Percentiles rank a stretch among this genome's conserved stretches.
Evolutionary conservation across 1,140 invertebrate species (phyloP).

Genomic region (Myzus persicae): DNA sequence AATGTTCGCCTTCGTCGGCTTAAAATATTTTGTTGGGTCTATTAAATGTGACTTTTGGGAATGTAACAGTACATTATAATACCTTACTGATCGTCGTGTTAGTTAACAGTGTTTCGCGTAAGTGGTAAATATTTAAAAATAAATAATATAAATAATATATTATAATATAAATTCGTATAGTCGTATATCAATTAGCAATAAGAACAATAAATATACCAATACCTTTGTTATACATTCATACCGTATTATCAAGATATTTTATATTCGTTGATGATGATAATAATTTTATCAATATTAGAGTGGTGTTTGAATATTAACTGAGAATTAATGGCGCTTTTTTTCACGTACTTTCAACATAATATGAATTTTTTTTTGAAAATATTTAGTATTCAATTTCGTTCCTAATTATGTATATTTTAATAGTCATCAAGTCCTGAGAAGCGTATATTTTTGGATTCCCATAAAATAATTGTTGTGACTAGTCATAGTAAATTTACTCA

Average conservation of each 20-base stretch:
- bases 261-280: neutral
- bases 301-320: too few species aligned
- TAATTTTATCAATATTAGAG: neutral
- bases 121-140: neutral
- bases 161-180: too few species aligned
- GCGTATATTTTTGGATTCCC: neutral
- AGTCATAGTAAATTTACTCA: neutral
- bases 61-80: neutral
- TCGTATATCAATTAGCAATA: neutral
- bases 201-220: neutral
- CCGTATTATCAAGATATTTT: neutral
- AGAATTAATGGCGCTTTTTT: too few species aligned
- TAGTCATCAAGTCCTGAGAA: neutral
- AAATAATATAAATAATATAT: neutral
- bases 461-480: neutral
- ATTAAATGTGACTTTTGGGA: slow-evolving; percentile 35
- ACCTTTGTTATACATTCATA: neutral
- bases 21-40: neutral
- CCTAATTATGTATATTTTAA: neutral
- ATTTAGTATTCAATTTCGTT: neutral
- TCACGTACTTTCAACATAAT: too few species aligned
- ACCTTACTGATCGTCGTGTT: neutral
- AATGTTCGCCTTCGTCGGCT: neutral
- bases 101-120: neutral
- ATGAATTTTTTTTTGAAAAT: neutral